These are phyloP conservation scores for Naja naja DNA, from an alignment of 2,113 vertebrate species.

Conservation along the genomic window DNA sequence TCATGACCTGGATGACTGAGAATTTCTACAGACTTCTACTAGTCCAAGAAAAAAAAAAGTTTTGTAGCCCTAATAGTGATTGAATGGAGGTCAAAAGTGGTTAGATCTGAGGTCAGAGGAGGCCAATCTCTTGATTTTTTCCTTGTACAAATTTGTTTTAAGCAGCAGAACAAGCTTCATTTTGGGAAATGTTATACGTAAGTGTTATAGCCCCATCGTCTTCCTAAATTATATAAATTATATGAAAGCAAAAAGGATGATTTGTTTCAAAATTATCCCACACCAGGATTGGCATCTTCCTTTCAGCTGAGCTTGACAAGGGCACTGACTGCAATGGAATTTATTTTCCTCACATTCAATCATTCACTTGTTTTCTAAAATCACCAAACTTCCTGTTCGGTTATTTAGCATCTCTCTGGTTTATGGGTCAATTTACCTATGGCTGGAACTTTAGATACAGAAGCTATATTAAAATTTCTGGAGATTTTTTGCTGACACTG, in stretches of 20 bases:
- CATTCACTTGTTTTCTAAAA: slow-evolving; percentile 52
- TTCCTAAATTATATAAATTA: neutral
- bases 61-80: neutral
- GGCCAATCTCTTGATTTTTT: neutral
- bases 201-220: neutral
- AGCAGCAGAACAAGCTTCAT: neutral
- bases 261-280: neutral
- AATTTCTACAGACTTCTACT: no score
- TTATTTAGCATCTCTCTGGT: slow-evolving; percentile 14
- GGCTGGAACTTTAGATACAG: slow-evolving; percentile 21
- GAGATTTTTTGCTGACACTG: neutral
- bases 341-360: slow-evolving; percentile 40
- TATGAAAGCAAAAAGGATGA: slow-evolving; percentile 28
- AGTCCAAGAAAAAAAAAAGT: neutral
- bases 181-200: neutral
- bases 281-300: slow-evolving; percentile 35
- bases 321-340: slow-evolving; percentile 3
- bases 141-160: neutral
- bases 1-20: no score
- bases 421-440: slow-evolving; percentile 30
- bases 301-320: slow-evolving; percentile 31
- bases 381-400: slow-evolving; percentile 58
- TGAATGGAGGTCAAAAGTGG: neutral
- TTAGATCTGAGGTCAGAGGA: neutral
- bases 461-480: neutral